Evolutionary conservation across 1,140 invertebrate species (phyloP).

Genomic region (Drosophila tropicalis): DNA sequence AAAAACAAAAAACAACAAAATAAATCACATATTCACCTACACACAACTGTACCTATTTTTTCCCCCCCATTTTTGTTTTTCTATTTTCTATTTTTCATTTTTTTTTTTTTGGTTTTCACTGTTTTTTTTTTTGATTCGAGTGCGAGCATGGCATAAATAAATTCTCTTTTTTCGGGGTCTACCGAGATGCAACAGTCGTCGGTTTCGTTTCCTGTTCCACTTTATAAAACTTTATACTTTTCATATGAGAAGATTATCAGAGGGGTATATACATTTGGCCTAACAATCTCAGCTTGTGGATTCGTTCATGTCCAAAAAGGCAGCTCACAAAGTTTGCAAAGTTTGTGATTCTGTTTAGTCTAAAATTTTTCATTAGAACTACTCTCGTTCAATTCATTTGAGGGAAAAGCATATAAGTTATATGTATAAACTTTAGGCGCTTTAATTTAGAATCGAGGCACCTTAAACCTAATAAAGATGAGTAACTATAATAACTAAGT

Average conservation of each 20-base stretch:
- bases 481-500: no score
- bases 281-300: no score
- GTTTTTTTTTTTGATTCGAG: conserved; percentile 59
- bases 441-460: no score
- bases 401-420: no score
- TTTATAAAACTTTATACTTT: conserved; percentile 47
- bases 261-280: no score
- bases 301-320: no score
- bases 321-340: no score
- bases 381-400: no score
- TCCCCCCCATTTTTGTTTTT: background rate
- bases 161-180: conserved; percentile 20
- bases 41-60: conserved; percentile 3
- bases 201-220: conserved; percentile 63
- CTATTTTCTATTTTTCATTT: background rate
- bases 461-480: no score
- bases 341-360: no score
- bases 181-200: conserved; percentile 54
- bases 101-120: background rate
- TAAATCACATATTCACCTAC: conserved; percentile 33
- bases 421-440: no score
- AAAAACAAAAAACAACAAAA: conserved; percentile 29
- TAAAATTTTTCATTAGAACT: no score
- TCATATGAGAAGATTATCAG: background rate
- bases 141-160: conserved; percentile 48